Conservation (phyloP, 1,140 invertebrate genomes). For the Drosophila oshimai region DNA sequence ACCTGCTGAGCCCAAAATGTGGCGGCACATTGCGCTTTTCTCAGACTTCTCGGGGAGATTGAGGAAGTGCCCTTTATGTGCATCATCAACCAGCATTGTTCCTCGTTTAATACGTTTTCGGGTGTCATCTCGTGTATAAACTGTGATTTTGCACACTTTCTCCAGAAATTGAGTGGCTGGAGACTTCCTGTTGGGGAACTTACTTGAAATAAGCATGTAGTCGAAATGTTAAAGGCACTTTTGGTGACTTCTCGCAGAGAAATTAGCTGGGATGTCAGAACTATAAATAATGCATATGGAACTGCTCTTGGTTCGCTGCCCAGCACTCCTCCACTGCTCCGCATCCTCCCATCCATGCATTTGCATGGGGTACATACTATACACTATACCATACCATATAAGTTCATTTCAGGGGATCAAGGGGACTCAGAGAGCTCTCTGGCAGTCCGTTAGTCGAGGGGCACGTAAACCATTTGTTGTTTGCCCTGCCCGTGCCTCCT, state of each 20-base stretch:
- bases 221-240: neutral
- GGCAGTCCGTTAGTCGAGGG: slow-evolving; percentile 38
- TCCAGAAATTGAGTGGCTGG: neutral
- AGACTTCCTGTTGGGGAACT: neutral
- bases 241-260: neutral
- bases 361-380: slow-evolving; percentile 2
- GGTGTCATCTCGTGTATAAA: slow-evolving; percentile 5
- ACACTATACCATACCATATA: neutral
- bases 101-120: slow-evolving; percentile 8
- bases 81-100: slow-evolving; percentile 11
- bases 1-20: slow-evolving; percentile 59
- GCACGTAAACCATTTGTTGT: slow-evolving; percentile 73
- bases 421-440: neutral
- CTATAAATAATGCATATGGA: slow-evolving; percentile 9
- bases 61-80: neutral
- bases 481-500: slow-evolving; percentile 56
- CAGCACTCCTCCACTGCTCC: neutral
- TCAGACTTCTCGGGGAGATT: neutral
- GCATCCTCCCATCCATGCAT: neutral
- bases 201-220: neutral
- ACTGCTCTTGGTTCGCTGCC: neutral
- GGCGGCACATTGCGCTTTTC: slow-evolving; percentile 44
- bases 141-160: slow-evolving; percentile 17
- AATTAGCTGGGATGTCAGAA: neutral
- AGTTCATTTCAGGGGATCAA: neutral